Conservation (phyloP, 2,113 vertebrate genomes). For the Apeltes quadracus region DNA sequence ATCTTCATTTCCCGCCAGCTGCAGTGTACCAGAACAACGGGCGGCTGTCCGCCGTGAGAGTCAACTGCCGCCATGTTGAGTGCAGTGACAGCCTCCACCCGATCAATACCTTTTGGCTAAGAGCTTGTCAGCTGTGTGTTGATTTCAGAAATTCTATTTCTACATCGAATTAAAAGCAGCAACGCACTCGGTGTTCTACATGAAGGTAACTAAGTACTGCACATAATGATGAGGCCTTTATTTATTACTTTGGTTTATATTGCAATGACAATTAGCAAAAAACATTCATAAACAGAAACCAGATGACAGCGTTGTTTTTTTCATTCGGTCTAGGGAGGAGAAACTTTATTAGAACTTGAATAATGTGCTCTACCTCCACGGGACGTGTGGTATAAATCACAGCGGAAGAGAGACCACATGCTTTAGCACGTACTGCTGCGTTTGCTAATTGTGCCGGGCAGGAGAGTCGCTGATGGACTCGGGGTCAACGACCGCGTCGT, state of each 20-base stretch:
- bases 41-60: no score
- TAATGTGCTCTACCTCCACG: constrained; percentile 10
- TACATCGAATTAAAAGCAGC: neutral
- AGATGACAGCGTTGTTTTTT: neutral
- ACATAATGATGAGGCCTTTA: neutral
- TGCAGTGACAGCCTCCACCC: no score
- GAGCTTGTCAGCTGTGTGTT: no score
- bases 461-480: constrained; percentile 25
- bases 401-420: neutral
- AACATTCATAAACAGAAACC: no score
- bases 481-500: constrained; percentile 30
- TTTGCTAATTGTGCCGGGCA: constrained; percentile 41
- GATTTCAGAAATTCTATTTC: no score
- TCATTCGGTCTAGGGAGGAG: constrained; percentile 13
- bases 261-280: no score
- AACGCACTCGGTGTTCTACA: neutral
- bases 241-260: neutral
- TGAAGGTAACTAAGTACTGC: neutral
- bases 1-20: no score
- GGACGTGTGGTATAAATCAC: constrained; percentile 12
- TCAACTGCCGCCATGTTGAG: no score
- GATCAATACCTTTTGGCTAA: no score
- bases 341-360: constrained; percentile 42
- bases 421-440: constrained; percentile 20
- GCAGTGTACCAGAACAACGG: no score